Percentiles rank a stretch among this genome's conserved stretches.
phyloP scores from a whole-genome alignment of 53 echinoderm and acorn worm genomes.

The Patiria pectinifera region DNA sequence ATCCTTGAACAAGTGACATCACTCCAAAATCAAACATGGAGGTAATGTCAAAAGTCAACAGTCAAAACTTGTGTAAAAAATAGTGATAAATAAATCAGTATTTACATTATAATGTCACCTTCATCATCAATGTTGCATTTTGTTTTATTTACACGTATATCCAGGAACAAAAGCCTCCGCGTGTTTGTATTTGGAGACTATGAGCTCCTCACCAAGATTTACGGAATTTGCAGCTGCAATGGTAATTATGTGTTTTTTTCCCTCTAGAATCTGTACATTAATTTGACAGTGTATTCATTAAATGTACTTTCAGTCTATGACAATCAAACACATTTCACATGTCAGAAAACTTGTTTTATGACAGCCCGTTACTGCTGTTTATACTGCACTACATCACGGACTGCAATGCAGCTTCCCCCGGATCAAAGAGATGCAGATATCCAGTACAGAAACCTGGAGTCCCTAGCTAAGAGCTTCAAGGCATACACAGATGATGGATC shows the following conservation, averaged over 20 bases:
- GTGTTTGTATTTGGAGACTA: conserved; percentile 36
- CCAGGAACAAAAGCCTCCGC: conserved; percentile 7
- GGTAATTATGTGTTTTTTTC: too few relatives aligned
- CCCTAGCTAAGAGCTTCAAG: not conserved
- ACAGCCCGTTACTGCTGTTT: conserved; percentile 53
- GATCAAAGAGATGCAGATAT: not conserved
- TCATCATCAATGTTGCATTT: not conserved
- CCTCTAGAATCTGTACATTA: too few relatives aligned
- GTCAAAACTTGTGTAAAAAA: not conserved
- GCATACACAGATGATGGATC: not conserved
- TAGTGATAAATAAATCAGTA: too few relatives aligned
- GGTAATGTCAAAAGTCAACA: not conserved
- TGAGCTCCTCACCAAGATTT: conserved; percentile 35
- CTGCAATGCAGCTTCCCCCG: conserved; percentile 7
- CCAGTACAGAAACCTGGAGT: not conserved
- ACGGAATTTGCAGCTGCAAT: conserved; percentile 53
- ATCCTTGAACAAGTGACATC: not conserved
- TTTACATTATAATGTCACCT: too few relatives aligned
- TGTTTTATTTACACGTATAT: not conserved
- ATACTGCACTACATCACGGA: conserved; percentile 20
- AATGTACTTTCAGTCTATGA: not conserved
- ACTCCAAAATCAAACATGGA: conserved; percentile 18
- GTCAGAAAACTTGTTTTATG: not conserved
- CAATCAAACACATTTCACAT: not conserved
- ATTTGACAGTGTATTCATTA: not conserved